Base-by-base conservation (phyloP, 2,797 vertebrate species). In the Muscicapa striata region DNA sequence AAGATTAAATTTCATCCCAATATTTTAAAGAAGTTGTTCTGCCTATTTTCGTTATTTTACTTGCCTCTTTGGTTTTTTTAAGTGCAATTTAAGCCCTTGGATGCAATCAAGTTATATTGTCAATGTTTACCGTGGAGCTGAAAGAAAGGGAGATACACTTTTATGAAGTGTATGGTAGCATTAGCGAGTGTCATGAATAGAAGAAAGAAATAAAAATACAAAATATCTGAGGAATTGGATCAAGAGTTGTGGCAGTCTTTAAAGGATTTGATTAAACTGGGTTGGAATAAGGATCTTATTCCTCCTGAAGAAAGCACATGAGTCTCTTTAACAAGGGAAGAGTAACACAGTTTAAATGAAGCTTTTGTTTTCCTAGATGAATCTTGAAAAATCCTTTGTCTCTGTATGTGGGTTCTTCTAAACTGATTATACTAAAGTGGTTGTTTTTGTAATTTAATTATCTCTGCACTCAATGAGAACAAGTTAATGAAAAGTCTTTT, bases 381-480 rank as follows among this genome's bases (percentile, higher is more conserved):
- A 76, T 72, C 69, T 81, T 91, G 80, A 89, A 92, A 93, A 95
- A 49, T 80, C 43, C 64, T 94, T 95, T 93, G 59, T 90, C 57
- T 94, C 24, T 59, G 13, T 81, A 41, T 74, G n/a, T 87, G 73
- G 8, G 11, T 80, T 95, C 76, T 87, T 87, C 76, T 93, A 87
- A 95, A 83, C 46, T 74, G 77, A 93, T 95, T 90, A 92, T 29
- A 7, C 38, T 87, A 46, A 58, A 84, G 58, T 77, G 27, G 85
- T 77, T 94, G 55, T 88, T 95, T 87, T 83, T 93, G 52, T 90
- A 91, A 94, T 80, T 89, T 88, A 92, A 96, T 96, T 96, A 95
- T 69, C 64, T 87, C 67, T 84, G 59, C 54, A 58, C 43, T 91
- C 89, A 82, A 93, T 68, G 41, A 91, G 69, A 74, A 80, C 43